Evolutionary conservation across 2,113 vertebrate species (phyloP), one percentile per base, ranked within the genome.

Genomic region (Panthera tigris): DNA sequence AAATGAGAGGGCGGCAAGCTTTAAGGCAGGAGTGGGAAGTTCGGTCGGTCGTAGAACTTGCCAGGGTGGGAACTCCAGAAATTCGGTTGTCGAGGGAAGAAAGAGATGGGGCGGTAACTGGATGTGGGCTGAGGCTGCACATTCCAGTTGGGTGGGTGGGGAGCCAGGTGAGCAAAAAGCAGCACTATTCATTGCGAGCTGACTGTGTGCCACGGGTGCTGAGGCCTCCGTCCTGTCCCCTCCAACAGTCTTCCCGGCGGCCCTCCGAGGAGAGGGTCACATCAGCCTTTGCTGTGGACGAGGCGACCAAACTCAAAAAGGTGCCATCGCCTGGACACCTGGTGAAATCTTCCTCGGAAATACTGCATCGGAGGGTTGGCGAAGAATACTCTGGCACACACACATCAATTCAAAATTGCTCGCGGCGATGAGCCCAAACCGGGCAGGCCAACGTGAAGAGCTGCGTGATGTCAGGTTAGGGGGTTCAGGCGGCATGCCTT

Each of bases 41-140:
- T 63, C 50, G 0, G 45, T 45, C 45, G 19, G 52, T 7, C 0
- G 0, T 27, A 4, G 87, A 19, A 39, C 5, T 63, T 29, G 57
- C 41, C 39, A 29, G 36, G 65, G 33, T 12, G 18, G 87, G 57
- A n/a, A 21, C 16, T 29, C 41, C 41, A 13, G 71, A 65, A 15
- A 57, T 57, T 11, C 19, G 14, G 16, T 10, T 85, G 25, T 15
- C 11, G 57, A 57, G 18, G n/a, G 31, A 61, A 81, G 87, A 55
- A 27, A 45, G n/a, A 27, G 13, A 36, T 0, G 39, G 68, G 7
- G 2, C 5, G 9, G 61, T 23, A 12, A 27, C 23, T 87, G 50
- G 39, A 57, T 27, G 15, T 15, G n/a, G 63, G 36, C 29, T 25
- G 19, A 74, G 81, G 80, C n/a, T 14, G 7, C 15, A 23, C 29